Evolutionary conservation across 2,888 invertebrate species (phyloP).

Genomic region (Hetaerina titia): DNA sequence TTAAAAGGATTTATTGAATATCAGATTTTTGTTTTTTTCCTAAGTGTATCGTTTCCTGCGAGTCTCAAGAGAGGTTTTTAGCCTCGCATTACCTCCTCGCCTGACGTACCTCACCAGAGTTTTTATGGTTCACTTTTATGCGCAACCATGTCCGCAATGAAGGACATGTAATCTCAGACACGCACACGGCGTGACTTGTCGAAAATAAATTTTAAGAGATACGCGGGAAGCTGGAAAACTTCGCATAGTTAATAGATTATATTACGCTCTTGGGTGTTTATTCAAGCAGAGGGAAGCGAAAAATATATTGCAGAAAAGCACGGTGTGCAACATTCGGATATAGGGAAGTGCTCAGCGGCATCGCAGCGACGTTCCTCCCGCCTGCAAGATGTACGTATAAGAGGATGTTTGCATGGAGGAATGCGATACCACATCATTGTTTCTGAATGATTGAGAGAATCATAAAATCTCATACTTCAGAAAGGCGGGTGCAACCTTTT

Average conservation of each 20-base stretch:
- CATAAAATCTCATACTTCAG: background rate
- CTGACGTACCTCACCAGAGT: background rate
- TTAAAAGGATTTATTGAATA: background rate
- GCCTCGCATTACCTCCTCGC: constrained; percentile 2
- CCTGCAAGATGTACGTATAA: background rate
- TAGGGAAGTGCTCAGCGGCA: background rate
- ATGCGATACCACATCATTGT: background rate
- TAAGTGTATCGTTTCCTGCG: background rate
- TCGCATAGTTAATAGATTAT: constrained; percentile 27
- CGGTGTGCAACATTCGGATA: background rate
- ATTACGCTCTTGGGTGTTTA: constrained; percentile 32
- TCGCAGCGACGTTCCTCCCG: background rate
- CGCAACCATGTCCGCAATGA: constrained; percentile 31
- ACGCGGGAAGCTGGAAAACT: background rate
- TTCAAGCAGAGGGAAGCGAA: background rate
- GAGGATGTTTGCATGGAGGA: background rate
- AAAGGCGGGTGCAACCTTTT: too few relatives aligned
- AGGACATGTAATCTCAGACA: constrained; percentile 27
- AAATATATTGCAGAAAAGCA: background rate
- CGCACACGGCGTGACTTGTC: constrained; percentile 21
- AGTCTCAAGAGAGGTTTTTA: background rate
- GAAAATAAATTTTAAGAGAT: constrained; percentile 31
- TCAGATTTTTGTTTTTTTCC: background rate
- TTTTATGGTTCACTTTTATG: constrained; percentile 32
- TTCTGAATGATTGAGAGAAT: background rate